Evolutionary conservation across 2,113 vertebrate species (phyloP).

Genomic region (Plecturocebus donacophilus): DNA sequence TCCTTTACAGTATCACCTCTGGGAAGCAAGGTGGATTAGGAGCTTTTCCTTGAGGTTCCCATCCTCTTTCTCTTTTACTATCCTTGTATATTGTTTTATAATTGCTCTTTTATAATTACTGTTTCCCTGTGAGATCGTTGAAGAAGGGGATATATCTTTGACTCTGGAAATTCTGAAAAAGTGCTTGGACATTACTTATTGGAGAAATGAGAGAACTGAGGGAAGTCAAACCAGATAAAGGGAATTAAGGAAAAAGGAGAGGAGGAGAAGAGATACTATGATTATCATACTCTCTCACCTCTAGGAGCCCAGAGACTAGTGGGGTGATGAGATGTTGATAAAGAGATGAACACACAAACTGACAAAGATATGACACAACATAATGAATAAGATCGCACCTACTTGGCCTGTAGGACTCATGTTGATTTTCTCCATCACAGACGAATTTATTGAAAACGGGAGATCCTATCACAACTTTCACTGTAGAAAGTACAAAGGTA

Average conservation of each 20-base stretch:
- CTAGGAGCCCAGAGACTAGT: background rate
- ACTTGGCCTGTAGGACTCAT: constrained; percentile 11
- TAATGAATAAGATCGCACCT: background rate
- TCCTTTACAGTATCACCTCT: background rate
- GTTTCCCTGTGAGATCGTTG: background rate
- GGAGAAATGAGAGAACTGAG: background rate
- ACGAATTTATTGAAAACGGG: background rate
- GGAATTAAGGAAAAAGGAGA: background rate
- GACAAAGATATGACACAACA: background rate
- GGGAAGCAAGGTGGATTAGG: background rate
- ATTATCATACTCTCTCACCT: background rate
- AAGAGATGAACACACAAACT: background rate
- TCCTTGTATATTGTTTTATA: background rate
- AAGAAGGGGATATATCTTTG: background rate
- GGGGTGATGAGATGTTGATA: background rate
- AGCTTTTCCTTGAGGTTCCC: background rate
- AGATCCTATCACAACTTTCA: background rate
- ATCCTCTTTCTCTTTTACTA: background rate
- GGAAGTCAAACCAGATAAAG: background rate
- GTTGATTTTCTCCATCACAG: background rate
- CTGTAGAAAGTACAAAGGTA: background rate
- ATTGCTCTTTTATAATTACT: background rate
- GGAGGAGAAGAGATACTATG: background rate
- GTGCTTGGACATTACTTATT: background rate
- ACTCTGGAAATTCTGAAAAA: background rate